Percentiles rank a stretch among this genome's conserved stretches.
These are phyloP conservation scores for Barypeithes pellucidus DNA, from an alignment of 2,888 invertebrate species.

Conservation along the genomic window DNA sequence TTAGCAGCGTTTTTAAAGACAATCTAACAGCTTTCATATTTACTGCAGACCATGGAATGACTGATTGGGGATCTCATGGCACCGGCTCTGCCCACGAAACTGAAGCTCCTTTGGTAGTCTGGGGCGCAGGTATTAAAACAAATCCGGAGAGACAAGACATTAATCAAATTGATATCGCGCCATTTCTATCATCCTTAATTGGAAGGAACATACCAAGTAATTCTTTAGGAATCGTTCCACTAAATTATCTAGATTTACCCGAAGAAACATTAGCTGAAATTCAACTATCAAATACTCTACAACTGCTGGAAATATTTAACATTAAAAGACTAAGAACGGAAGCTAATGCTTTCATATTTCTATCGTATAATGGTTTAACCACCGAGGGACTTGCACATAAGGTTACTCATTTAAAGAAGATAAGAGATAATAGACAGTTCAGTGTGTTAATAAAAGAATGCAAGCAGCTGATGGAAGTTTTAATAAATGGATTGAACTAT, in stretches of 20 bases:
- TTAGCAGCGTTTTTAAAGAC: conserved; percentile 84
- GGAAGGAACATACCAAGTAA: conserved; percentile 93
- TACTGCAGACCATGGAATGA: conserved; percentile 99
- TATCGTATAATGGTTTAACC: conserved; percentile 57
- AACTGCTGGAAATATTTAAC: conserved; percentile 83
- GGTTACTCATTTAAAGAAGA: conserved; percentile 45
- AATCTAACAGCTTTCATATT: conserved; percentile 88
- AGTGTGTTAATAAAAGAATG: conserved; percentile 49
- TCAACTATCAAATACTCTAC: conserved; percentile 83
- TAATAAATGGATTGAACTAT: conserved; percentile 61
- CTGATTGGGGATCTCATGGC: conserved; percentile 98
- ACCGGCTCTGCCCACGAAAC: conserved; percentile 93
- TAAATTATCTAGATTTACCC: conserved; percentile 73
- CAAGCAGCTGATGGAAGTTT: conserved; percentile 48
- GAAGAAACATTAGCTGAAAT: conserved; percentile 77
- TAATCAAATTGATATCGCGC: conserved; percentile 93
- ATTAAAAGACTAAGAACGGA: conserved; percentile 78
- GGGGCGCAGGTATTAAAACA: conserved; percentile 90
- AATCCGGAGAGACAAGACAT: conserved; percentile 75
- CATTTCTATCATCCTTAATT: conserved; percentile 89
- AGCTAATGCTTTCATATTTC: conserved; percentile 66
- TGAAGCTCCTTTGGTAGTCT: conserved; percentile 91
- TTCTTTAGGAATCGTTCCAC: conserved; percentile 73
- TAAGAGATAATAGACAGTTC: conserved; percentile 45
- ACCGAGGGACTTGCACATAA: conserved; percentile 44